A percentile compares a stretch with the other conserved stretches of the same genome.
phyloP scores from a whole-genome alignment of 2,113 vertebrate genomes.

The Anser brachyrhynchus region DNA sequence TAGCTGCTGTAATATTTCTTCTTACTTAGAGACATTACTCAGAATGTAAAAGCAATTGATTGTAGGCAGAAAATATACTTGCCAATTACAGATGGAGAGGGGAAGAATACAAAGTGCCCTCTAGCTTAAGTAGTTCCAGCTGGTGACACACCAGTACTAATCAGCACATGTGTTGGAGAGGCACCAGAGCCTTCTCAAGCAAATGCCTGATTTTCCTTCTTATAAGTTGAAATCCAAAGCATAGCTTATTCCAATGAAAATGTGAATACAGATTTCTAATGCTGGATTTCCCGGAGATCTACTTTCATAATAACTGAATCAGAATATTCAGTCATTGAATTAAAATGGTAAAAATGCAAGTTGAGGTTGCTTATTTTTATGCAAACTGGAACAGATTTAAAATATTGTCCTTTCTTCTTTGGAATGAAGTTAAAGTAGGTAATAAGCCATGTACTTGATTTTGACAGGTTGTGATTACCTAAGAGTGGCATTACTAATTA shows the following conservation, averaged over 20 bases:
- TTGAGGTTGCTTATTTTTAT: neutral
- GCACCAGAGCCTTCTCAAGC: conserved; percentile 50
- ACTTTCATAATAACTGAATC: neutral
- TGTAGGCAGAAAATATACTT: conserved; percentile 67
- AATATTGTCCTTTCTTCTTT: neutral
- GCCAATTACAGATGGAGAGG: conserved; percentile 58
- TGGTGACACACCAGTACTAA: conserved; percentile 34
- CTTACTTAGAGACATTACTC: conserved; percentile 62
- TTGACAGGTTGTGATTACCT: neutral
- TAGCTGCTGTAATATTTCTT: conserved; percentile 55
- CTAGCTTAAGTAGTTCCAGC: conserved; percentile 60
- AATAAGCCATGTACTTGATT: neutral
- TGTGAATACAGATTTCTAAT: neutral
- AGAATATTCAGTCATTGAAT: neutral
- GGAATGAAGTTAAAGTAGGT: neutral
- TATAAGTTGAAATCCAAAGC: conserved; percentile 18
- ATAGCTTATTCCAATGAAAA: conserved; percentile 14
- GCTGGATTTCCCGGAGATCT: neutral
- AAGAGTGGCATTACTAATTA: neutral
- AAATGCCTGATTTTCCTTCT: conserved; percentile 37
- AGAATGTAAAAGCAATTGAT: conserved; percentile 74
- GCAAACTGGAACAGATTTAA: neutral
- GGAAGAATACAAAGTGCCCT: conserved; percentile 48
- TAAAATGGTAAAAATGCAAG: neutral
- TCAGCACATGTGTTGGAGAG: conserved; percentile 29